These are phyloP conservation scores for Patella vulgata DNA, from an alignment of 1,140 invertebrate species.

Conservation along the genomic window DNA sequence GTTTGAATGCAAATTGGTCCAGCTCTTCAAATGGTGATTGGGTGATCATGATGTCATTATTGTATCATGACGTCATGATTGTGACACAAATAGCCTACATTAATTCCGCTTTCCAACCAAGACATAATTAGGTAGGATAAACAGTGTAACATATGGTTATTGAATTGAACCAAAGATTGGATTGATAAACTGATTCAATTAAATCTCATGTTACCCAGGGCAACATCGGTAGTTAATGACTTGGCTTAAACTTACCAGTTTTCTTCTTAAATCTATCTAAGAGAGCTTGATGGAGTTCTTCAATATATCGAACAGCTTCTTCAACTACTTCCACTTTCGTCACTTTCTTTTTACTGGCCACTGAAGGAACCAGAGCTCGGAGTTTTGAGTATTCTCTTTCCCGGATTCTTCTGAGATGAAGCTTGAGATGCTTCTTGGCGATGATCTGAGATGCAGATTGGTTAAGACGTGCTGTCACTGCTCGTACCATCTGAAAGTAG, in stretches of 20 bases:
- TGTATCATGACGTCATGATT: too few relatives aligned
- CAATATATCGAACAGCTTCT: conserved; percentile 36
- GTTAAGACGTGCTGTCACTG: conserved; percentile 16
- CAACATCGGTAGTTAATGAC: too few relatives aligned
- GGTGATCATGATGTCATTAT: too few relatives aligned
- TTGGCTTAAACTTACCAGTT: conserved; percentile 20
- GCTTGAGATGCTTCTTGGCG: conserved; percentile 39
- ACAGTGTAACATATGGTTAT: too few relatives aligned
- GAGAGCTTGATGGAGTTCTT: conserved; percentile 30
- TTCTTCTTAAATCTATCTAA: conserved; percentile 31
- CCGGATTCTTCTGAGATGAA: conserved; percentile 44
- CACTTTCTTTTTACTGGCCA: conserved; percentile 50
- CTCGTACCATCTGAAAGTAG: conserved; percentile 30
- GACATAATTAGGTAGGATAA: too few relatives aligned
- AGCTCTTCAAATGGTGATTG: too few relatives aligned
- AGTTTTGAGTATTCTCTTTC: conserved; percentile 51
- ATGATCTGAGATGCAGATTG: conserved; percentile 38
- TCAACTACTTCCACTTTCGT: conserved; percentile 46
- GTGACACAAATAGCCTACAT: too few relatives aligned
- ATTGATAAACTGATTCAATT: too few relatives aligned
- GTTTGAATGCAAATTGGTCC: too few relatives aligned
- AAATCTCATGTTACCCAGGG: too few relatives aligned
- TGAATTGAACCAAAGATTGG: too few relatives aligned
- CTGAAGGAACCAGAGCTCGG: conserved; percentile 45
- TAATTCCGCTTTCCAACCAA: too few relatives aligned